A percentile compares a stretch with the other conserved stretches of the same genome.
Evolutionary conservation across 2,888 invertebrate genomes (phyloP).

Genomic region (Tenthredo distinguenda): DNA sequence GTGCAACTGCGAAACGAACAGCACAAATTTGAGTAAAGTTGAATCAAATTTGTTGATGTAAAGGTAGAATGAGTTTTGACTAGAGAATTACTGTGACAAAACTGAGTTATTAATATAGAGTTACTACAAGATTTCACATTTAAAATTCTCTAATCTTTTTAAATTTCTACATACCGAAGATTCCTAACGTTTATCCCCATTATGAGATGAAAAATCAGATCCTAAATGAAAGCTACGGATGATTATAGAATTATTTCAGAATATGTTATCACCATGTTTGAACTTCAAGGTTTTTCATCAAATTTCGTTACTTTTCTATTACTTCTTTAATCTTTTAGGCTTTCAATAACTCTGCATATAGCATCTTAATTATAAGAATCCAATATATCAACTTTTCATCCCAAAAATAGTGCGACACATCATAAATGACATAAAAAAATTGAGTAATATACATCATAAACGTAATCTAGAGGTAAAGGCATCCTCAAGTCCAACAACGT

Average conservation of each 20-base stretch:
- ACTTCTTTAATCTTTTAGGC: no score
- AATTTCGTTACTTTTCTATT: background rate
- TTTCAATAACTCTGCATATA: background rate
- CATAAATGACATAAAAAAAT: background rate
- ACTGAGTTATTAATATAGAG: no score
- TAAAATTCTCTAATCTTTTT: no score
- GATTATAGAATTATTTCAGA: background rate
- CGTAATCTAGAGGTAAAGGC: conserved; percentile 79
- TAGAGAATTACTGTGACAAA: no score
- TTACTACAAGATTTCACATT: no score
- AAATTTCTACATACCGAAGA: no score
- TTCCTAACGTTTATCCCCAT: no score
- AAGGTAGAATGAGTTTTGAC: background rate
- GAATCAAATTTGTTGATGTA: background rate
- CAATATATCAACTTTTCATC: background rate
- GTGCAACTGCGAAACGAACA: conserved; percentile 73
- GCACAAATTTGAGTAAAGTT: background rate
- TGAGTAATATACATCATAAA: conserved; percentile 77
- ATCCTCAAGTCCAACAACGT: conserved; percentile 79
- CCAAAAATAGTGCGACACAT: background rate
- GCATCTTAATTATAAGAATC: background rate
- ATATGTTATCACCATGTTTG: background rate
- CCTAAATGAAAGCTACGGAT: no score
- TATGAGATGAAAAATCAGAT: no score
- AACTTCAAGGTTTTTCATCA: background rate